phyloP scores from a whole-genome alignment of 1,140 invertebrate species.

The Stegodyphus dumicola region DNA sequence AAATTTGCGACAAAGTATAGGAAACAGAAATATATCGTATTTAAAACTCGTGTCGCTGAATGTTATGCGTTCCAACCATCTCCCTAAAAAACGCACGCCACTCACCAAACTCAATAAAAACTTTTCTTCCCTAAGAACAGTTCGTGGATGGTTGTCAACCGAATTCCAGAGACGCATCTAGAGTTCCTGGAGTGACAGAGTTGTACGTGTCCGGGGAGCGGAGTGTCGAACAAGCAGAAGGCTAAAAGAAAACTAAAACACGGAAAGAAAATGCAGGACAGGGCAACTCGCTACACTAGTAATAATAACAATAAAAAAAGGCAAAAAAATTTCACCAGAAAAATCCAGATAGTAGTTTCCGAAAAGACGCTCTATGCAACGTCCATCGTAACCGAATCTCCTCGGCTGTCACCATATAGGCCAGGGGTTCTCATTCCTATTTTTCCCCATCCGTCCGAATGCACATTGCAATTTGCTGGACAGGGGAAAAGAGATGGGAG shows the following conservation, averaged over 20 bases:
- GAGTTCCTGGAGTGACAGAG: constrained; percentile 24
- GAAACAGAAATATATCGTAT: no score
- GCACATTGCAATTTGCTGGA: constrained; percentile 60
- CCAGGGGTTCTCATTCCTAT: constrained; percentile 2
- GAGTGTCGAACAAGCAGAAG: constrained; percentile 33
- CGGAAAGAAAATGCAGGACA: background rate
- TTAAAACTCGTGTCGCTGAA: no score
- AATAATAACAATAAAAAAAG: background rate
- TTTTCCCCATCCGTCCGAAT: constrained; percentile 39
- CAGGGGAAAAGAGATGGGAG: background rate
- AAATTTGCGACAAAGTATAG: no score
- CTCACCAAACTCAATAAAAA: constrained; percentile 28
- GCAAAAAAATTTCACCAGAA: background rate
- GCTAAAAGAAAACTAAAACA: background rate
- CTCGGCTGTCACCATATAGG: constrained; percentile 27
- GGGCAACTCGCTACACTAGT: no score
- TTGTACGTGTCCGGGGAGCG: constrained; percentile 38
- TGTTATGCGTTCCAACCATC: background rate
- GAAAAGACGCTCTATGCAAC: constrained; percentile 32
- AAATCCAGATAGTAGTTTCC: background rate
- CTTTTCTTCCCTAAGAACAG: background rate
- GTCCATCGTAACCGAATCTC: constrained; percentile 56
- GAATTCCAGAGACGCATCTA: constrained; percentile 17
- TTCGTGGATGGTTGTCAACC: constrained; percentile 37
- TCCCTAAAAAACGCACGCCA: background rate